A percentile compares a stretch with the other conserved stretches of the same genome.
phyloP scores from a whole-genome alignment of 2,888 invertebrate genomes.

The Mystacides longicornis region DNA sequence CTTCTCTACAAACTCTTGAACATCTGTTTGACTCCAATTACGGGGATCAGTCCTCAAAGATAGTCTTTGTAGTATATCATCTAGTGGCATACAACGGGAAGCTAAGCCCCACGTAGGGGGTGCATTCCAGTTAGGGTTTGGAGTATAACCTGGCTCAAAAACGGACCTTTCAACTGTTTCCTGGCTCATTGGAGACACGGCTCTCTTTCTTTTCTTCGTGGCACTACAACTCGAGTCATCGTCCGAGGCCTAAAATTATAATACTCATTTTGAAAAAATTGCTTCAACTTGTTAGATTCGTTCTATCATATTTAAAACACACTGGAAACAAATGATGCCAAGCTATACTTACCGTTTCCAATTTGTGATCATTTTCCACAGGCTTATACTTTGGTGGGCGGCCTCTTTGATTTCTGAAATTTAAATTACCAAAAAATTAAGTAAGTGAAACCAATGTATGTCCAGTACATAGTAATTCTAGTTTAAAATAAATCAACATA shows the following conservation, averaged over 20 bases:
- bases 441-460: too few species aligned
- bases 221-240: slow-evolving; percentile 35
- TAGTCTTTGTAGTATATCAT: slow-evolving; percentile 24
- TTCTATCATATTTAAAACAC: not conserved
- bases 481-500: not conserved
- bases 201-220: slow-evolving; percentile 18
- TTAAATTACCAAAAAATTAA: not conserved
- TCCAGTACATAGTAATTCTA: not conserved
- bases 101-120: slow-evolving; percentile 31
- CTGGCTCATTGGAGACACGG: slow-evolving; percentile 14
- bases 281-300: not conserved
- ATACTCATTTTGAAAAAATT: not conserved
- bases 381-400: slow-evolving; percentile 42
- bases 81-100: slow-evolving; percentile 30
- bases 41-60: slow-evolving; percentile 27
- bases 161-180: slow-evolving; percentile 32
- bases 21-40: slow-evolving; percentile 33
- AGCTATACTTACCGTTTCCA: not conserved
- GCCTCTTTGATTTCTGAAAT: slow-evolving; percentile 30
- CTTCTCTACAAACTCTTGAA: slow-evolving; percentile 36
- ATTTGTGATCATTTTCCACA: slow-evolving; percentile 34
- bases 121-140: slow-evolving; percentile 18
- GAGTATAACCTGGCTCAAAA: slow-evolving; percentile 20
- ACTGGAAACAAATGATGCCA: too few species aligned
- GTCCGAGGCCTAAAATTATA: slow-evolving; percentile 31